Evolutionary conservation across 2,888 invertebrate genomes (phyloP).

Genomic region (Hydropsyche betteni): DNA sequence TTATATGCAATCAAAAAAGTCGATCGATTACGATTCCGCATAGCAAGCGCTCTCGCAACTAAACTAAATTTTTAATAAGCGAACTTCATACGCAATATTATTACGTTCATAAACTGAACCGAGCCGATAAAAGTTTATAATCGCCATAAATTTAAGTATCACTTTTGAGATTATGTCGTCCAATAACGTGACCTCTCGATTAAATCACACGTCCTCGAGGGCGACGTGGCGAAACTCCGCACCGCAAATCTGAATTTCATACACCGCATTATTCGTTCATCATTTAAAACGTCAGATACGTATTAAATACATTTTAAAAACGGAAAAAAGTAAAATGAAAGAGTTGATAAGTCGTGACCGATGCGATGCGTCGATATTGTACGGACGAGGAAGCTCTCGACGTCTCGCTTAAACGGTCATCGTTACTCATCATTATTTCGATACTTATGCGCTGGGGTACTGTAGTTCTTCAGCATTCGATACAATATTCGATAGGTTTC

Average conservation of each 20-base stretch:
- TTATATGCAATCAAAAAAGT: too few species aligned
- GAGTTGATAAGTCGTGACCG: constrained; percentile 21
- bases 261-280: too few species aligned
- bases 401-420: constrained; percentile 19
- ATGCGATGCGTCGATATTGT: neutral
- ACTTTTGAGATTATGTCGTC: constrained; percentile 10
- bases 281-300: too few species aligned
- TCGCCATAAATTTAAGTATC: constrained; percentile 6
- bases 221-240: constrained; percentile 6
- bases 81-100: too few species aligned
- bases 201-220: neutral
- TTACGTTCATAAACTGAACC: too few species aligned
- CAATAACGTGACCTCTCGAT: constrained; percentile 12
- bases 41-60: too few species aligned
- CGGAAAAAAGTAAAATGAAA: neutral
- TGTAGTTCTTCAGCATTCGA: neutral
- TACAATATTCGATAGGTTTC: constrained; percentile 2
- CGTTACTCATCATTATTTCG: constrained; percentile 25
- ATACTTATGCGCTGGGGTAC: neutral
- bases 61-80: too few species aligned
- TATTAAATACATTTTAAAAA: neutral
- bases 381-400: too few species aligned
- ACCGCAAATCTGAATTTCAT: neutral
- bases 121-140: constrained; percentile 1
- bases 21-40: too few species aligned